A percentile compares a stretch with the other conserved stretches of the same genome.
These are phyloP conservation scores for Campylomormyrus numenius DNA, from an alignment of 2,113 vertebrate species.

Conservation along the genomic window DNA sequence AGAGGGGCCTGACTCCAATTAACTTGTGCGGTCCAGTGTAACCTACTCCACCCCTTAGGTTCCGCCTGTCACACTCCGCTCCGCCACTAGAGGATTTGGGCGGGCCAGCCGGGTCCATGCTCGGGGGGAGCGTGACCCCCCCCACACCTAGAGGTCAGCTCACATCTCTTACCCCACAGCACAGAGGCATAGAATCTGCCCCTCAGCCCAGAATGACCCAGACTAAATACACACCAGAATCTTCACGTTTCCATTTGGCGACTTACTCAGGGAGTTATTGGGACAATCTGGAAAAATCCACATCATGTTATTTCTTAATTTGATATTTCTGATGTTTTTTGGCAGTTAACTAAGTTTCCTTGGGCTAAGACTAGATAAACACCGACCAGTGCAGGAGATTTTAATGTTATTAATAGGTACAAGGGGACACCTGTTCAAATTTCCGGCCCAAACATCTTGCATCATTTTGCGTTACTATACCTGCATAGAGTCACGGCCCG, in stretches of 20 bases:
- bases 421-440: neutral
- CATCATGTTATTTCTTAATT: neutral
- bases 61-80: neutral
- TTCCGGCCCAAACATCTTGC: neutral
- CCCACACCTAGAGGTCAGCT: neutral
- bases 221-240: neutral
- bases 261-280: neutral
- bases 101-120: neutral
- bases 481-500: neutral
- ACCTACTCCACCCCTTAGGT: neutral
- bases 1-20: conserved; percentile 17
- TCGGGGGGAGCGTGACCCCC: neutral
- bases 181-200: neutral
- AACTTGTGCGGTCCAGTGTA: conserved; percentile 14
- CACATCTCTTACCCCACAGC: neutral
- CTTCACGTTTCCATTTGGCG: neutral
- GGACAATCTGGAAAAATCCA: neutral
- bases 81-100: neutral
- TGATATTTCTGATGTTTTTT: neutral
- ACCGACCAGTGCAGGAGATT: neutral
- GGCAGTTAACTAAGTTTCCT: neutral
- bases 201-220: neutral
- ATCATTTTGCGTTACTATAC: neutral
- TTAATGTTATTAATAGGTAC: neutral
- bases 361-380: neutral